A percentile compares a stretch with the other conserved stretches of the same genome.
Evolutionary conservation across 2,113 vertebrate species (phyloP).

Genomic region (Hippocampus barbouri): DNA sequence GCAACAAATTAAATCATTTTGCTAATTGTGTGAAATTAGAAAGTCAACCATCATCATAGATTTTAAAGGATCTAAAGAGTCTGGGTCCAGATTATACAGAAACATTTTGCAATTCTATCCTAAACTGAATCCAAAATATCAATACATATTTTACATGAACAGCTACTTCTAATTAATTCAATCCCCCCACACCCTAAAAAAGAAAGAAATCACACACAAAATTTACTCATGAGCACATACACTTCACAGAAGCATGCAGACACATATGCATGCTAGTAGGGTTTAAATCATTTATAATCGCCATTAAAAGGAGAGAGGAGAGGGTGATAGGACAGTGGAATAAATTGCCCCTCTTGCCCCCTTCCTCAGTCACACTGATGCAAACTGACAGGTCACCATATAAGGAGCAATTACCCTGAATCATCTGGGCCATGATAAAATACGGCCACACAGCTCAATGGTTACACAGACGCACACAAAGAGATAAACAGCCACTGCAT

Average conservation of each 20-base stretch:
- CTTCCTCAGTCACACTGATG: slow-evolving; percentile 50
- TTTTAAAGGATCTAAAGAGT: too few species aligned
- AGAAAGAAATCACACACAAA: background rate
- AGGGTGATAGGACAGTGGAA: slow-evolving; percentile 32
- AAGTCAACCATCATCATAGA: too few species aligned
- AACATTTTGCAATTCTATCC: too few species aligned
- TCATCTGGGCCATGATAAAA: slow-evolving; percentile 47
- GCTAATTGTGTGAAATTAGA: too few species aligned
- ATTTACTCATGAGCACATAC: slow-evolving; percentile 27
- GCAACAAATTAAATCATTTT: too few species aligned
- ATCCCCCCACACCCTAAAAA: too few species aligned
- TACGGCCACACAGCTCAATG: background rate
- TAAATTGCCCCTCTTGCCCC: slow-evolving; percentile 38
- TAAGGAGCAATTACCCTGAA: slow-evolving; percentile 59
- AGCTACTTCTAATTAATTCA: too few species aligned
- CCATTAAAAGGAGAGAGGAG: slow-evolving; percentile 50
- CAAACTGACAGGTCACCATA: slow-evolving; percentile 59
- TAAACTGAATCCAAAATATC: too few species aligned
- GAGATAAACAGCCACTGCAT: slow-evolving; percentile 1
- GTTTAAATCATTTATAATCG: slow-evolving; percentile 66
- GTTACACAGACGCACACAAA: slow-evolving; percentile 1
- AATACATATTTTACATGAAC: too few species aligned
- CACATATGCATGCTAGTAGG: slow-evolving; percentile 4
- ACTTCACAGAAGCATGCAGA: slow-evolving; percentile 28
- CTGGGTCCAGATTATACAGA: too few species aligned